Evolutionary conservation across 2,888 invertebrate genomes (phyloP), one percentile per base, ranked within the genome.

Genomic region (Vesta saturnalis): DNA sequence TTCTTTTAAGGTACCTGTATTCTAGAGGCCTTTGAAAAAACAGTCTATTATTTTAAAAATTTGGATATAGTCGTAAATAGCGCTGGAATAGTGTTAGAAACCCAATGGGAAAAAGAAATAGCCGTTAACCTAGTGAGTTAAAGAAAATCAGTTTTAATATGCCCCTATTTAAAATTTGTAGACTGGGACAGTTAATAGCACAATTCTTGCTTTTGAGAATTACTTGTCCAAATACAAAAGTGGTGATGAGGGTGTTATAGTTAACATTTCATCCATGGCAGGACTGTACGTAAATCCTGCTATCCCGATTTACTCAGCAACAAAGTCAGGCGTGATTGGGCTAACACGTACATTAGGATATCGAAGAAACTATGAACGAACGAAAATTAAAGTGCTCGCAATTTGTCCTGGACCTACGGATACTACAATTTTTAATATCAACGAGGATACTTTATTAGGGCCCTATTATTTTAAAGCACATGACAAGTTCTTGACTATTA

Each of bases 331-430:
- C 0, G 79, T 83, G 4, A 76, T 84, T 2, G 82, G 81, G 19
- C 74, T 83, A 16, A 72, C 70, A 4, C 73, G 67, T 64, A 61
- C 70, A 23, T 75, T 76, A 10, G 76, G 85, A 77, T 75, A 78
- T 10, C 64, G 78, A 46, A 75, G 77, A 58, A 77, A 80, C 46
- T 78, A 77, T 60, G 78, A 83, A 57, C 78, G 78, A 60, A 82
- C 82, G 3, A 82, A 83, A 43, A 78, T 85, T 14, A 79, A 80
- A 18, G 80, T 84, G 2, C 73, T 84, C 62, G 80, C 83, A 0
- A 67, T 85, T 14, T 84, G 84, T 63, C 84, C 85, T 0, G 84
- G 84, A 1, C 71, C 82, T 23, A 85, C 84, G 1, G 80, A 82
- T 60, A 85, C 84, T 0, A 21, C 64, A 0, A 39, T 39, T n/a